These are phyloP conservation scores for Antechinus stuartii DNA, from an alignment of 2,113 vertebrate species.

Conservation along the genomic window DNA sequence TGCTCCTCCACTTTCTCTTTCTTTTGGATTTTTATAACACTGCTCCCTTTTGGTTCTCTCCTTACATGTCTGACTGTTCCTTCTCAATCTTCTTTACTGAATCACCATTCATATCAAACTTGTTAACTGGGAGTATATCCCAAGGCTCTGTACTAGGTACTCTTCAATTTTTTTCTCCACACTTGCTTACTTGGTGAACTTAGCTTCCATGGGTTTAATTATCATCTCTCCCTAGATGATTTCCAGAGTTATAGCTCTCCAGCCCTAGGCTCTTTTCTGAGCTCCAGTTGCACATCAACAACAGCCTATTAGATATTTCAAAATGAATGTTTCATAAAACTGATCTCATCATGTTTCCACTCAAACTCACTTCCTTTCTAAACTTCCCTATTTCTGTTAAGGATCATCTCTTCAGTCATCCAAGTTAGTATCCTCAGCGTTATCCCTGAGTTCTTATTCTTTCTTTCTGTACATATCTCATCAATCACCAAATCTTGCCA, in stretches of 20 bases:
- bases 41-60: background rate
- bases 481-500: background rate
- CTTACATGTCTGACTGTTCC: background rate
- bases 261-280: background rate
- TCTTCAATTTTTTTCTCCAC: background rate
- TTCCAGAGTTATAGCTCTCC: background rate
- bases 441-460: background rate
- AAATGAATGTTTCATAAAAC: conserved; percentile 26
- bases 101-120: background rate
- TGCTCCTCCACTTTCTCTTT: conserved; percentile 45
- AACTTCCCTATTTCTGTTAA: background rate
- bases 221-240: background rate
- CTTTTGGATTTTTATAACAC: conserved; percentile 2
- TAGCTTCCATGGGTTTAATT: background rate
- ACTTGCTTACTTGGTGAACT: background rate
- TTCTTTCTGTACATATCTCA: background rate
- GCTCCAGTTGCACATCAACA: background rate
- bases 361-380: background rate
- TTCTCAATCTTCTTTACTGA: background rate
- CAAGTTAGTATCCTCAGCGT: background rate
- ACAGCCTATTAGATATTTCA: background rate
- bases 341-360: background rate
- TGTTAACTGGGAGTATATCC: background rate
- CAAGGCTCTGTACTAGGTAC: background rate
- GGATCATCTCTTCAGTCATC: background rate